A percentile compares a stretch with the other conserved stretches of the same genome.
phyloP scores from a whole-genome alignment of 2,113 vertebrate species.

The Pionites leucogaster region DNA sequence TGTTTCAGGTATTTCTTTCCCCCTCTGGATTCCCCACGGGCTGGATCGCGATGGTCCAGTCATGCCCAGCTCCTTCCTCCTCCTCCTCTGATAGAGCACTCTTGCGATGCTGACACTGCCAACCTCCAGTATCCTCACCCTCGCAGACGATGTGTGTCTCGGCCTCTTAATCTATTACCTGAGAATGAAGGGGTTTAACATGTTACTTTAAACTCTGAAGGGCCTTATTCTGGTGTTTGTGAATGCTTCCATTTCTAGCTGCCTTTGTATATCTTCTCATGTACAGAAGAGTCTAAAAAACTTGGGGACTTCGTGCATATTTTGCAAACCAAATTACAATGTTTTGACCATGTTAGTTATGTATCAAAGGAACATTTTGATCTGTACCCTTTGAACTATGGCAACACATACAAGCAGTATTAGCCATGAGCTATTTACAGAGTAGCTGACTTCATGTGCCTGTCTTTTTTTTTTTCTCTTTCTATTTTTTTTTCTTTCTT shows the following conservation, averaged over 20 bases:
- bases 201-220: constrained; percentile 46
- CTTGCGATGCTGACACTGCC: constrained; percentile 85
- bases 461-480: neutral
- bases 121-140: constrained; percentile 82
- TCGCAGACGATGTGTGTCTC: constrained; percentile 79
- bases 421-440: neutral
- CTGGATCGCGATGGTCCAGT: constrained; percentile 88
- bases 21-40: constrained; percentile 89
- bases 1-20: constrained; percentile 96
- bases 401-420: constrained; percentile 7
- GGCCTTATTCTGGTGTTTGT: constrained; percentile 64
- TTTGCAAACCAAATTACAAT: constrained; percentile 8
- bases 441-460: constrained; percentile 47
- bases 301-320: constrained; percentile 45
- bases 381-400: constrained; percentile 39
- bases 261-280: constrained; percentile 51
- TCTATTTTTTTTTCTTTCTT: neutral
- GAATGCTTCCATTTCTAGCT: constrained; percentile 66
- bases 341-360: constrained; percentile 41
- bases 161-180: constrained; percentile 82
- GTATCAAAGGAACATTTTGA: constrained; percentile 45
- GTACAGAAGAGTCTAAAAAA: constrained; percentile 37
- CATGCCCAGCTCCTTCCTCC: constrained; percentile 90
- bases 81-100: constrained; percentile 88
- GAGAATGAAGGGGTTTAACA: constrained; percentile 82